Evolutionary conservation across 2,888 invertebrate species (phyloP).

Genomic region (Camptogramma bilineatum): DNA sequence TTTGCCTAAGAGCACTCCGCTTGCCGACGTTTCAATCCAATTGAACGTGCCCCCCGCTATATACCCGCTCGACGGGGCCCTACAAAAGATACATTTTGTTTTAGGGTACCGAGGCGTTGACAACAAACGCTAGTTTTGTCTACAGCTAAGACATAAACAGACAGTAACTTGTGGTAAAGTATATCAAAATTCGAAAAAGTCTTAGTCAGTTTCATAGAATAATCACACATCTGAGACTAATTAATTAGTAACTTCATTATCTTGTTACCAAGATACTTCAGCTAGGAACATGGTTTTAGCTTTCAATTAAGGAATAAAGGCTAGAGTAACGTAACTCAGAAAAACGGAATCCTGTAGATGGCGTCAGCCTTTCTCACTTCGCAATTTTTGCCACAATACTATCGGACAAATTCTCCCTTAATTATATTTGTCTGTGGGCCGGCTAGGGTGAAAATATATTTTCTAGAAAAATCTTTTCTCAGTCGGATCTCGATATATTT

Average conservation of each 20-base stretch:
- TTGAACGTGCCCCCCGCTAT: constrained; percentile 66
- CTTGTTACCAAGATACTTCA: not conserved
- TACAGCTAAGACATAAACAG: not conserved
- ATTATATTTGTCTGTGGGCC: constrained; percentile 60
- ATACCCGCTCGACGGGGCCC: constrained; percentile 58
- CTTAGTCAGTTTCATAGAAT: not conserved
- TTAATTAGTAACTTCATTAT: not conserved
- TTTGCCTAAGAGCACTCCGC: constrained; percentile 62
- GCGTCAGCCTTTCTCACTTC: constrained; percentile 20
- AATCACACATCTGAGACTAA: not conserved
- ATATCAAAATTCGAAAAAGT: not conserved
- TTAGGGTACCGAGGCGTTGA: constrained; percentile 50
- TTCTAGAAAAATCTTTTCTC: constrained; percentile 50
- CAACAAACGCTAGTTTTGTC: constrained; percentile 34
- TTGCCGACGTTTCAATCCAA: constrained; percentile 73
- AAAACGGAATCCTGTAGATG: constrained; percentile 21
- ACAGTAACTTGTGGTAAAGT: not conserved
- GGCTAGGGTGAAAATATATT: constrained; percentile 55
- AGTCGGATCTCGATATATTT: constrained; percentile 51
- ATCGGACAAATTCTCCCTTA: constrained; percentile 57
- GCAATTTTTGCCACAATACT: constrained; percentile 46
- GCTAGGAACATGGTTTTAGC: not conserved
- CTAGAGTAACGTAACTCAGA: not conserved
- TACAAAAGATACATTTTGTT: constrained; percentile 61
- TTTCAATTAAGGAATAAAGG: not conserved